These are phyloP conservation scores for Tinea pellionella DNA, from an alignment of 2,888 invertebrate genomes.

Conservation along the genomic window DNA sequence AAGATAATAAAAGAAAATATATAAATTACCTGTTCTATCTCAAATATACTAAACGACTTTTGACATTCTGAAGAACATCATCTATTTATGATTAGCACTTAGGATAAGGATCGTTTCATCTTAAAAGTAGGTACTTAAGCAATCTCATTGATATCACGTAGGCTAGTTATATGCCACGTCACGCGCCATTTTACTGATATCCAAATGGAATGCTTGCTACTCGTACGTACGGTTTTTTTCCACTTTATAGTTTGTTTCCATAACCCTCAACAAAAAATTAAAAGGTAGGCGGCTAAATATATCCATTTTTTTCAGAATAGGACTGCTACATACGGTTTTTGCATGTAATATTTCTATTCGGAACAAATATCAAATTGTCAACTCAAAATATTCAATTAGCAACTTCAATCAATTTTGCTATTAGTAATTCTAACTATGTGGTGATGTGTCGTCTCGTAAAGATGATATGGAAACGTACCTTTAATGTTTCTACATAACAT, in stretches of 20 bases:
- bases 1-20: background rate
- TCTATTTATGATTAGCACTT: constrained; percentile 43
- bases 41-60: background rate
- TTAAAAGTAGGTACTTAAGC: constrained; percentile 35
- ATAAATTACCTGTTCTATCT: background rate
- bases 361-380: too few relatives aligned
- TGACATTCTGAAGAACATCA: background rate
- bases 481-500: background rate
- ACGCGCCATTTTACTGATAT: constrained; percentile 33
- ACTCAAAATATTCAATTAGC: too few relatives aligned
- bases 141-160: constrained; percentile 39
- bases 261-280: too few relatives aligned
- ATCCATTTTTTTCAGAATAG: too few relatives aligned
- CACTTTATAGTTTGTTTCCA: background rate
- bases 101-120: constrained; percentile 39
- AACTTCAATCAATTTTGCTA: too few relatives aligned
- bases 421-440: too few relatives aligned
- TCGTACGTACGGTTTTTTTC: background rate
- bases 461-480: too few relatives aligned
- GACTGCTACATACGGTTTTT: too few relatives aligned
- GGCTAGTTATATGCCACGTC: constrained; percentile 29
- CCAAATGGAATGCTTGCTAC: constrained; percentile 19
- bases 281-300: too few relatives aligned
- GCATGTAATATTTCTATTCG: too few relatives aligned
- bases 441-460: too few relatives aligned